phyloP scores from a whole-genome alignment of 1,140 invertebrate genomes.

The Trachymyrmex cornetzi region DNA sequence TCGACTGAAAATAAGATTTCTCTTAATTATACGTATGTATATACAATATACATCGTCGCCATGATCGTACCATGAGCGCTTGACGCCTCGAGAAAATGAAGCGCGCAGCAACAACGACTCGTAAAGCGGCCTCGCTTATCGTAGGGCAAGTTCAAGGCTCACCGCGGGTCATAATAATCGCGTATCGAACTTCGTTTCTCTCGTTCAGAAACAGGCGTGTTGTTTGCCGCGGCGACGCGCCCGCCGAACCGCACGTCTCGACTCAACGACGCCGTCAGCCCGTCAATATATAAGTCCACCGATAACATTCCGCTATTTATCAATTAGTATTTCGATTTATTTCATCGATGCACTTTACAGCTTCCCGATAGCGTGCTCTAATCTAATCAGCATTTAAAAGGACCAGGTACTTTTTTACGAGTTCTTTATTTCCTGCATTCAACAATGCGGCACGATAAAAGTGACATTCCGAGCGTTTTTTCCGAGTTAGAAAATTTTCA shows the following conservation, averaged over 20 bases:
- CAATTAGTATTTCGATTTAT: slow-evolving; percentile 51
- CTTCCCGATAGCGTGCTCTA: slow-evolving; percentile 9
- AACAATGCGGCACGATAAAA: background rate
- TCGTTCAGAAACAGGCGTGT: slow-evolving; percentile 81
- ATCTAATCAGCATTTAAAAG: slow-evolving; percentile 32
- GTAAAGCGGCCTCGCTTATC: slow-evolving; percentile 80
- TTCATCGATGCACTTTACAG: background rate
- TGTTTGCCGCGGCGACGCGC: slow-evolving; percentile 76
- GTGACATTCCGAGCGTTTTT: background rate
- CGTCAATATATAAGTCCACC: background rate
- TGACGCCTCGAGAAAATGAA: slow-evolving; percentile 23
- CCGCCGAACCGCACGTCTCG: slow-evolving; percentile 23
- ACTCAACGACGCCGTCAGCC: background rate
- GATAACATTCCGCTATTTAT: slow-evolving; percentile 51
- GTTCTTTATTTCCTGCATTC: background rate
- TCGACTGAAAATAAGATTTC: too few species aligned
- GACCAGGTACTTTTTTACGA: background rate
- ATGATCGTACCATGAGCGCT: slow-evolving; percentile 1
- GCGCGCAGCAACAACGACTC: slow-evolving; percentile 58
- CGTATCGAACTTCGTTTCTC: slow-evolving; percentile 80
- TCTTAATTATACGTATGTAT: background rate
- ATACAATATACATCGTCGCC: background rate
- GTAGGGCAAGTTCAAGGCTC: slow-evolving; percentile 87
- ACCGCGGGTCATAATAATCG: slow-evolving; percentile 85
- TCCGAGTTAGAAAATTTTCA: background rate